Percentiles rank a stretch among this genome's conserved stretches.
Conservation (phyloP, 2,113 vertebrate species). For the Chinchilla lanigera region DNA sequence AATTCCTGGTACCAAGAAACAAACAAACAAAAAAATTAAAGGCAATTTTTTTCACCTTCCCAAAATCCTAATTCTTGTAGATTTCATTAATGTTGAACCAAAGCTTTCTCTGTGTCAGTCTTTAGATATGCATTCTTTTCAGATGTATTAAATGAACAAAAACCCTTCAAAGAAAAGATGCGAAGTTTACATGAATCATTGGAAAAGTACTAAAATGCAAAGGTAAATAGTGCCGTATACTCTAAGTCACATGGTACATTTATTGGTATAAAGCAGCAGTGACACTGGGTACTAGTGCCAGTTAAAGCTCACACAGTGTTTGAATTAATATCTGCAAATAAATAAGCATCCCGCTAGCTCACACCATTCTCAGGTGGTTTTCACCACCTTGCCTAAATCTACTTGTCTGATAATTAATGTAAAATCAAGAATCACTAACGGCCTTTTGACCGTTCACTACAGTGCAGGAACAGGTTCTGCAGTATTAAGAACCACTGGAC, state of each 20-base stretch:
- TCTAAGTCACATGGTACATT: neutral
- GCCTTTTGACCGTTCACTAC: constrained; percentile 48
- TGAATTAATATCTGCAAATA: neutral
- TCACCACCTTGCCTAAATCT: constrained; percentile 74
- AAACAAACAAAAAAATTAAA: too few species aligned
- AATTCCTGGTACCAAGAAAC: too few species aligned
- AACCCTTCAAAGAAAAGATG: neutral
- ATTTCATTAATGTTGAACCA: too few species aligned
- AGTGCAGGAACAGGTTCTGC: constrained; percentile 48
- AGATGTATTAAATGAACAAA: too few species aligned
- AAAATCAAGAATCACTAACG: constrained; percentile 82
- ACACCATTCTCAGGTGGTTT: constrained; percentile 66
- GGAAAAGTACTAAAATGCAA: neutral
- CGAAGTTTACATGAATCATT: neutral
- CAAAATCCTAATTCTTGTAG: too few species aligned
- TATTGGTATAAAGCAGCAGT: neutral
- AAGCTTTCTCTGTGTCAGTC: too few species aligned
- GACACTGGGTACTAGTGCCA: neutral
- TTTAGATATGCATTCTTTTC: too few species aligned
- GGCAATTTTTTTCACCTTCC: too few species aligned
- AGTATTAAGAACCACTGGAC: constrained; percentile 68
- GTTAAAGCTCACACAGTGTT: neutral
- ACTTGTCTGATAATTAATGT: constrained; percentile 80
- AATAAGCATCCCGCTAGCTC: neutral
- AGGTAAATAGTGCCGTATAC: neutral